phyloP scores from a whole-genome alignment of 2,113 vertebrate genomes.

The Trogon surrucura region DNA sequence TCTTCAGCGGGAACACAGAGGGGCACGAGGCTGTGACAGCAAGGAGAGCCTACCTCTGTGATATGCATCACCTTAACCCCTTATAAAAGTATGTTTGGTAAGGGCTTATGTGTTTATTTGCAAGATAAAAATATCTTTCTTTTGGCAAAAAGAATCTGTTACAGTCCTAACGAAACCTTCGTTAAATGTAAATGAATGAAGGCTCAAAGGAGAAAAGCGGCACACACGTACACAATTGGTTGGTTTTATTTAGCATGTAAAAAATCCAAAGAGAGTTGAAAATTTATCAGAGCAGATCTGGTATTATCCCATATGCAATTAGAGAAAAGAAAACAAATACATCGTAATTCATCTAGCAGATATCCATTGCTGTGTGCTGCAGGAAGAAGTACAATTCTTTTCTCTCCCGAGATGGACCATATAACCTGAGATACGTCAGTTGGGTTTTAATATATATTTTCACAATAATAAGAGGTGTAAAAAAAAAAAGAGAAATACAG shows the following conservation, averaged over 20 bases:
- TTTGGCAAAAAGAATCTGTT: neutral
- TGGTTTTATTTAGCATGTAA: neutral
- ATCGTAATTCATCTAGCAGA: neutral
- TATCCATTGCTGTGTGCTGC: neutral
- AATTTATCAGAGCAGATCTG: neutral
- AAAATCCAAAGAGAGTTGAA: neutral
- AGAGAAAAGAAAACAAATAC: neutral
- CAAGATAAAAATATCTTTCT: neutral
- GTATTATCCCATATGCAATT: neutral
- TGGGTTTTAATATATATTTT: neutral
- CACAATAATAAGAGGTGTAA: neutral
- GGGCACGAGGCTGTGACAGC: neutral
- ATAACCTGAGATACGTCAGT: neutral
- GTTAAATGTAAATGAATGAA: neutral
- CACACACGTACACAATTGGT: neutral
- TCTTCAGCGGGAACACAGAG: neutral
- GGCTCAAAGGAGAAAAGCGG: neutral
- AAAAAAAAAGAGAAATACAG: neutral
- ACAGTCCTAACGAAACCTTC: neutral
- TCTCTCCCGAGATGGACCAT: neutral
- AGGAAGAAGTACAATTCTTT: neutral
- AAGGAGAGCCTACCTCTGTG: rapidly evolving
- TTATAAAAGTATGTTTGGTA: neutral
- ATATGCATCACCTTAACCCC: neutral
- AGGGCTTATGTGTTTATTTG: neutral